phyloP scores from a whole-genome alignment of 2,888 invertebrate genomes.

The Drosophila diplacantha region DNA sequence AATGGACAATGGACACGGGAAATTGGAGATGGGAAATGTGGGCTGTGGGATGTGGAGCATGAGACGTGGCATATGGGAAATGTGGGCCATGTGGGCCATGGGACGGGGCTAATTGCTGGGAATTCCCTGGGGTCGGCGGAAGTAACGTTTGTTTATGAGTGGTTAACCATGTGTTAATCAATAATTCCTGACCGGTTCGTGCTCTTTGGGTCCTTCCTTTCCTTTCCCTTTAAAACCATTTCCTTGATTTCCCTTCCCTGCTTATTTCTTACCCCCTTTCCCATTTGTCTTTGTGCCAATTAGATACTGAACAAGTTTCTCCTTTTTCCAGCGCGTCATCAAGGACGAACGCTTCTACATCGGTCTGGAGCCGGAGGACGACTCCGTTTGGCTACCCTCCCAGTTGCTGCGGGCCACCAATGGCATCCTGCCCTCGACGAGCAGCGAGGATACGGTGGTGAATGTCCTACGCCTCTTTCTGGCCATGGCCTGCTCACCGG shows the following conservation, averaged over 20 bases:
- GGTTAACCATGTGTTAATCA: slow-evolving; percentile 24
- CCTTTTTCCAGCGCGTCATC: slow-evolving; percentile 85
- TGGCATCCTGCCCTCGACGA: slow-evolving; percentile 80
- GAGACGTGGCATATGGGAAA: slow-evolving; percentile 16
- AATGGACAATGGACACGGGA: slow-evolving; percentile 11
- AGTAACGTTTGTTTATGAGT: slow-evolving; percentile 28
- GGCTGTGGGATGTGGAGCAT: slow-evolving; percentile 4
- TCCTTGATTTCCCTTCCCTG: background rate
- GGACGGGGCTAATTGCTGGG: slow-evolving; percentile 22
- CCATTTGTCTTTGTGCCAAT: background rate
- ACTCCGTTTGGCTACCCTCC: slow-evolving; percentile 94
- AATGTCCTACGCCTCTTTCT: slow-evolving; percentile 84
- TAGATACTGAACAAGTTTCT: background rate
- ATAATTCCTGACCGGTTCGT: slow-evolving; percentile 18
- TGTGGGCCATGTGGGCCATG: slow-evolving; percentile 13
- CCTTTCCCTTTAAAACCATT: background rate
- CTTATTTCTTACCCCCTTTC: too few species aligned
- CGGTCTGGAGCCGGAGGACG: slow-evolving; percentile 93
- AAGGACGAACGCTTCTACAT: slow-evolving; percentile 95
- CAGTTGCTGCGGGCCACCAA: slow-evolving; percentile 92
- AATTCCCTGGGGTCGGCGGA: slow-evolving; percentile 17
- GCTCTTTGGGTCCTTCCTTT: background rate
- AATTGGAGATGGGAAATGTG: slow-evolving; percentile 4
- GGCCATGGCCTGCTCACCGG: slow-evolving; percentile 91
- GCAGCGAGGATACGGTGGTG: slow-evolving; percentile 90